Base-by-base conservation (phyloP, 2,797 vertebrate species). In the Acrocephalus scirpaceus region DNA sequence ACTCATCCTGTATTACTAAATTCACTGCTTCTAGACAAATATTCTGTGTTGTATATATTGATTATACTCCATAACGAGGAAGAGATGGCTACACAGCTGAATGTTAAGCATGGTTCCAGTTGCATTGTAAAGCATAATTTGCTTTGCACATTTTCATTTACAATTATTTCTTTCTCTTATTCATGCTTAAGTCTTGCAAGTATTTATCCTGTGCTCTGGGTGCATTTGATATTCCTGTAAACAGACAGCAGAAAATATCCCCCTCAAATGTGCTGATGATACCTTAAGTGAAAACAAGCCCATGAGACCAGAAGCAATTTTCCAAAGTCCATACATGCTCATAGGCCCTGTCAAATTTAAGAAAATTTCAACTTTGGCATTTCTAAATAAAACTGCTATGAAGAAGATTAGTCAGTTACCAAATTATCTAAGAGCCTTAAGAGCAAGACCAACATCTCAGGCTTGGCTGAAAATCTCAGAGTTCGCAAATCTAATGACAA, bases 31-130 rank as follows among this genome's bases (percentile, higher is more conserved):
- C 38, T 66, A 48, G 53, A 23, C 13, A 10, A n/a, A 30, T 10
- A 47, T 2, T 69, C 77, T 54, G 3, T 9, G 1, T 16, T 19
- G 18, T 9, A 9, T 32, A 4, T 40, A 51, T 25, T 72, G 50
- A 36, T 36, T 47, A 4, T 36, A 4, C 20, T 69, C 36, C 19
- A 12, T 16, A 45, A 50, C 0, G 0, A 58, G 66, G 44, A 74
- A 23, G 17, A 65, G 8, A 26, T 5, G n/a, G 11, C 11, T 70
- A 10, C 16, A n/a, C 4, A 66, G 26, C 25, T 69, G 14, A 84
- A 64, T 14, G 6, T 34, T 69, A 54, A 84, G 12, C 6, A 15
- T 9, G 44, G 19, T 25, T 58, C 20, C 12, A 40, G 9, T 25
- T 88, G 53, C 61, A 51, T 27, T 30, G 58, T 47, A 17, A 92